Evolutionary conservation across 2,888 invertebrate species (phyloP), one percentile per base, ranked within the genome.

Genomic region (Synergus japonicus): DNA sequence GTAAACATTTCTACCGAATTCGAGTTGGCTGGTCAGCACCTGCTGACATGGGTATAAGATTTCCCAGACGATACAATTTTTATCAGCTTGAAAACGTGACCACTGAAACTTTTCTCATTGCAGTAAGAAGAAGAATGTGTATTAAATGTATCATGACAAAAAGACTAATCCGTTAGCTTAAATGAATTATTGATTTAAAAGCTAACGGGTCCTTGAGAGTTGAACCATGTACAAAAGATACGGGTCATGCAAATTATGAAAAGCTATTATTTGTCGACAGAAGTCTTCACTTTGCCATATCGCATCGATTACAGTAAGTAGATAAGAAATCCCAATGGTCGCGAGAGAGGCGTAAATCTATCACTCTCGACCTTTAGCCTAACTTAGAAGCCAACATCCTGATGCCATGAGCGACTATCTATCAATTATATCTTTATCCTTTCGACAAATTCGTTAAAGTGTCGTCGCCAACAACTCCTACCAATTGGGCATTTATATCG

Each of bases 1-100:
- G 69, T 49, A 69, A 69, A 49, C 69, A 69, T 29, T 69, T 69
- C 69, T 49, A 15, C 69, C 29, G 69, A 69, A 69, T 46, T 69
- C 4, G 15, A 69, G 69, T 69, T 37, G 29, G 15, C 22, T 49
- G 49, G 49, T 69, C 22, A 69, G 69, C 69, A 49, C 49, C 69
- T 69, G 49, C 49, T 69, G 49, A 69, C 29, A 29, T 12, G 69
- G 44, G 49, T 44, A 69, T 69, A 69, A 8, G 8, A 69, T 69
- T 44, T 22, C 22, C 22, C 46, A 29, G 22, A 29, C 60, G 18
- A 22, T 22, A 60, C 22, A 4, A 29, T 44, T 46, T 46, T 69
- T 69, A 67, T 67, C 67, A 67, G 22, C 44, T 44, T 13, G 22
- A 0, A 0, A 67, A 67, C 18, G 44, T 46, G 18, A 66, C 18